phyloP scores from a whole-genome alignment of 2,113 vertebrate genomes.

The Phocoena sinus region DNA sequence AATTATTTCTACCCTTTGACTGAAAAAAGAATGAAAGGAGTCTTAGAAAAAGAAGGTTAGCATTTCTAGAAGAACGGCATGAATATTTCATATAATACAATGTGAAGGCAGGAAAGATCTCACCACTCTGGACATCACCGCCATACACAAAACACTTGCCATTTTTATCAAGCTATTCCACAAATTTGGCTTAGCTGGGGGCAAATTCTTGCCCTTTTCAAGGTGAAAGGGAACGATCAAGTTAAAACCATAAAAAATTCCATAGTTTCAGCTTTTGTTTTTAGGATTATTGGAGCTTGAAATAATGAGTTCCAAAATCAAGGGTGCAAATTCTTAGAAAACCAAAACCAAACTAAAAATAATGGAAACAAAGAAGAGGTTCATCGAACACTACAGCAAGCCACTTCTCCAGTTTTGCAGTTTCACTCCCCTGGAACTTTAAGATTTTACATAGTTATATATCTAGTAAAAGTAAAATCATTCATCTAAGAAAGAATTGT shows the following conservation, averaged over 20 bases:
- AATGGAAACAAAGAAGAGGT: slow-evolving; percentile 20
- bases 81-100: slow-evolving; percentile 35
- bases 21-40: slow-evolving; percentile 58
- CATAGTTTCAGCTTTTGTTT: slow-evolving; percentile 54
- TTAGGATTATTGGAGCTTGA: slow-evolving; percentile 56
- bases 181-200: slow-evolving; percentile 53
- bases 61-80: slow-evolving; percentile 9
- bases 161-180: slow-evolving; percentile 58
- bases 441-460: not conserved
- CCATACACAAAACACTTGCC: slow-evolving; percentile 26
- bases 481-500: not conserved
- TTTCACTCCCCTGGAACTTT: not conserved
- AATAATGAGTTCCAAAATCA: slow-evolving; percentile 63
- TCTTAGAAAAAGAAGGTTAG: slow-evolving; percentile 48
- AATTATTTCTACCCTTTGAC: slow-evolving; percentile 36
- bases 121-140: not conserved
- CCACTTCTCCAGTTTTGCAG: not conserved
- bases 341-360: slow-evolving; percentile 52
- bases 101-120: slow-evolving; percentile 41
- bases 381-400: not conserved
- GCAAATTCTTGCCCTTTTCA: slow-evolving; percentile 65
- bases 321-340: slow-evolving; percentile 54
- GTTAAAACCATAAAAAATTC: slow-evolving; percentile 55
- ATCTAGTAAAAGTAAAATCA: slow-evolving; percentile 14
- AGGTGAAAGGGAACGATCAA: slow-evolving; percentile 47